Base-by-base conservation (phyloP, 2,888 invertebrate species). In the Acanthosepion lycidas region DNA sequence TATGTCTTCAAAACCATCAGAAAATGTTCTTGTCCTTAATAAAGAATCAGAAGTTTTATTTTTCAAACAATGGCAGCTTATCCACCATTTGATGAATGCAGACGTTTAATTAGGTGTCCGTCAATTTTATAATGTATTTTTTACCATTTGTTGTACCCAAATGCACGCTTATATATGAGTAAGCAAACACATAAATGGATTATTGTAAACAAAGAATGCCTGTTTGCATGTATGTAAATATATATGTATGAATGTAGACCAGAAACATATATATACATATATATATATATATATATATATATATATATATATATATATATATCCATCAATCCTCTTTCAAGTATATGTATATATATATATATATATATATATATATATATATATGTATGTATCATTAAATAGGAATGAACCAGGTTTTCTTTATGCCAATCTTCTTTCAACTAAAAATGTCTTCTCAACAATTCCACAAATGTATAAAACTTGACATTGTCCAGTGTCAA, bases 141-240 rank as follows among this genome's bases (percentile, higher is more conserved):
- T n/a, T 15, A 78, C 9, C n/a, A 78, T 33, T n/a, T 78, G 78
- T 78, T 78, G 78, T 78, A 78, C n/a, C n/a, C n/a, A 78, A 78
- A 78, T 78, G 78, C 78, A 78, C 78, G 78, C 78, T 33, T 78
- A 78, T 78, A 78, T 78, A 78, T 78, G n/a, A n/a, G 78, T 78
- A 78, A 78, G 78, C 78, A 78, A n/a, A n/a, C 64, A 64, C 78
- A 59, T 59, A 33, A 78, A 78, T 78, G 78, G 78, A 78, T 78
- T 78, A 78, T 78, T n/a, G 78, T 78, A n/a, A n/a, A 78, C 33
- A 78, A 78, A 78, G 78, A 78, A n/a, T 33, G 78, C n/a, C 78
- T 78, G 78, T 78, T 78, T 78, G 78, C 78, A 78, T 78, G 78
- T 33, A 78, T 78, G 78, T 78, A 78, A 78, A 78, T n/a, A 78